Conservation (phyloP, 2,113 vertebrate species). For the Mesocricetus auratus region DNA sequence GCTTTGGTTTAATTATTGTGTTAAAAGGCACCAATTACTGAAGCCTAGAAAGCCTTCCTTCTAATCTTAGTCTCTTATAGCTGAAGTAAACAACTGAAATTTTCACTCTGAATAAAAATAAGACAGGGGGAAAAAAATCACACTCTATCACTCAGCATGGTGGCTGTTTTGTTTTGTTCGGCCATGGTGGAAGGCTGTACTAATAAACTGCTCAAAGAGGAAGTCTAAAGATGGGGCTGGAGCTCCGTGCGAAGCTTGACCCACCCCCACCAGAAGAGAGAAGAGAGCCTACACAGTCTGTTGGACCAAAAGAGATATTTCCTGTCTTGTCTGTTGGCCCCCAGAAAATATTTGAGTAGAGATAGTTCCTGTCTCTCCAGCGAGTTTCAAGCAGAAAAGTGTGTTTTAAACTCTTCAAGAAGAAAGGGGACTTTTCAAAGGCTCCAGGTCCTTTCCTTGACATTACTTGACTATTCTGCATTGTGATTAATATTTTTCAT, state of each 20-base stretch:
- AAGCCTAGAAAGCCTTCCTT: constrained; percentile 6
- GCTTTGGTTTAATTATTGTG: constrained; percentile 5
- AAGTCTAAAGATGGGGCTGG: neutral
- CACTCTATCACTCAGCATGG: neutral
- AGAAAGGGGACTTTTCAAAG: neutral
- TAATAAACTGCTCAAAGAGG: constrained; percentile 14
- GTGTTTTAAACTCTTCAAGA: neutral
- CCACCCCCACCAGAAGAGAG: no score
- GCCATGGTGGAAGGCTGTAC: neutral
- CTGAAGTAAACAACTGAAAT: constrained; percentile 7
- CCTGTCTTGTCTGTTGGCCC: constrained; percentile 20
- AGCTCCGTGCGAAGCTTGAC: neutral
- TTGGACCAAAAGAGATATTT: no score
- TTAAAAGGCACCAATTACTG: constrained; percentile 38
- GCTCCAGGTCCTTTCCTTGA: neutral
- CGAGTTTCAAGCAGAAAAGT: constrained; percentile 53
- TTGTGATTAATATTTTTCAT: constrained; percentile 15
- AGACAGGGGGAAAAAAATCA: neutral
- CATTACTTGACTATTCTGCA: neutral
- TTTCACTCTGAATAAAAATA: constrained; percentile 38
- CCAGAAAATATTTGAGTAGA: neutral
- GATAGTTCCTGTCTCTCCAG: constrained; percentile 27
- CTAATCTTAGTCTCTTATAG: constrained; percentile 7
- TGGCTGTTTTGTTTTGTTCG: constrained; percentile 43
- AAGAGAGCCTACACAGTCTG: no score